Conservation (phyloP, 2,888 invertebrate genomes). For the Anagyrus pseudococci region DNA sequence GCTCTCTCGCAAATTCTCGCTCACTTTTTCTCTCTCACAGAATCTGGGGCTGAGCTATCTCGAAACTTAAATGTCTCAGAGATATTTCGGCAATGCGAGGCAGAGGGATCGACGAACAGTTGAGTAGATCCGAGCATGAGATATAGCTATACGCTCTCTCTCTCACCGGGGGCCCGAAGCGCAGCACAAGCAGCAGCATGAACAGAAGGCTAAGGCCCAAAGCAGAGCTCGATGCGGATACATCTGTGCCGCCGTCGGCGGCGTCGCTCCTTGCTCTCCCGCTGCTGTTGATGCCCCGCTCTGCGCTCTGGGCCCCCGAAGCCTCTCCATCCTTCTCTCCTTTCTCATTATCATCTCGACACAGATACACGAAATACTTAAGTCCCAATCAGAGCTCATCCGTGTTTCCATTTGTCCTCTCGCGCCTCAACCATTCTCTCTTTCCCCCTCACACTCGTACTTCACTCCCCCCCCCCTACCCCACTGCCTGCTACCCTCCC, state of each 20-base stretch:
- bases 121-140: background rate
- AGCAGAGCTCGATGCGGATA: too few relatives aligned
- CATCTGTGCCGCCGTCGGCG: too few relatives aligned
- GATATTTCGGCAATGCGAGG: background rate
- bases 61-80: too few relatives aligned
- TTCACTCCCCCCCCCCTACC: too few relatives aligned
- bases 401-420: slow-evolving; percentile 38
- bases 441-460: too few relatives aligned
- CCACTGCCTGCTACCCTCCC: too few relatives aligned
- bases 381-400: slow-evolving; percentile 20
- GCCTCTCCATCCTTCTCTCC: background rate
- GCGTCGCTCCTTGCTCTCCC: background rate
- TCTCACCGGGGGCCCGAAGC: too few relatives aligned
- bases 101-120: background rate
- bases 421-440: slow-evolving; percentile 24
- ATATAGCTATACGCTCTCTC: background rate
- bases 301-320: background rate
- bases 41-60: too few relatives aligned
- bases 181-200: too few relatives aligned
- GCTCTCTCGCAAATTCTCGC: too few relatives aligned
- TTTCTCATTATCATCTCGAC: slow-evolving; percentile 33
- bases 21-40: too few relatives aligned
- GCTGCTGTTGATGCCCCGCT: background rate
- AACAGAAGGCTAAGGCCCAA: too few relatives aligned
- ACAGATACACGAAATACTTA: background rate